phyloP scores from a whole-genome alignment of 2,888 invertebrate species.

The Tetrapedia diversipes region DNA sequence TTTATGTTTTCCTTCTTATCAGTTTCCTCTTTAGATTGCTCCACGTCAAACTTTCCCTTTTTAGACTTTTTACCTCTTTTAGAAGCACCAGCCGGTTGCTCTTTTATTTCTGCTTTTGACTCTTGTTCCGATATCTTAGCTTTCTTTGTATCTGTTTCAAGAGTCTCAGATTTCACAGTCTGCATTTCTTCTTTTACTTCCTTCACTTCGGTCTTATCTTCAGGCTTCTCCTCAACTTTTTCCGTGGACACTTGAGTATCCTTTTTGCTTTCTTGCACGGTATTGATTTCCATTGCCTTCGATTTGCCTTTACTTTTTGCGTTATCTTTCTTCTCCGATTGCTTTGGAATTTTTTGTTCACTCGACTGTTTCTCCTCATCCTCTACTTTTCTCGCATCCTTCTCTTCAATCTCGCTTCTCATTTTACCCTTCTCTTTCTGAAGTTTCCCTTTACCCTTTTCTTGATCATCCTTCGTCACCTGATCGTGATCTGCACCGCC shows the following conservation, averaged over 20 bases:
- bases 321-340: conserved; percentile 26
- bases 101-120: conserved; percentile 10
- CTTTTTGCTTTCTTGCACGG: conserved; percentile 2
- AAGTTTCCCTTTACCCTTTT: conserved; percentile 10
- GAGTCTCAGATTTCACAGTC: conserved; percentile 29
- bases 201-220: conserved; percentile 31
- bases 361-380: background rate
- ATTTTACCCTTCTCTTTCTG: conserved; percentile 31
- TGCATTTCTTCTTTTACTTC: background rate
- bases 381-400: background rate
- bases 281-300: conserved; percentile 16
- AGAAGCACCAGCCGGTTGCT: conserved; percentile 13
- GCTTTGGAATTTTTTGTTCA: conserved; percentile 35
- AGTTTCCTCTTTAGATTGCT: background rate
- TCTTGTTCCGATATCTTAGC: background rate
- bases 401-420: background rate
- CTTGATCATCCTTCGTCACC: conserved; percentile 13
- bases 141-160: conserved; percentile 41
- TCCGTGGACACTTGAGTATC: background rate
- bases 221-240: conserved; percentile 28
- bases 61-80: conserved; percentile 60
- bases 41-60: conserved; percentile 46
- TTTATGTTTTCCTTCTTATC: conserved; percentile 17
- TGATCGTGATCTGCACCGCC: background rate
- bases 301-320: conserved; percentile 30